Percentiles rank a stretch among this genome's conserved stretches.
phyloP scores from a whole-genome alignment of 2,888 invertebrate species.

The Ditula angustiorana region DNA sequence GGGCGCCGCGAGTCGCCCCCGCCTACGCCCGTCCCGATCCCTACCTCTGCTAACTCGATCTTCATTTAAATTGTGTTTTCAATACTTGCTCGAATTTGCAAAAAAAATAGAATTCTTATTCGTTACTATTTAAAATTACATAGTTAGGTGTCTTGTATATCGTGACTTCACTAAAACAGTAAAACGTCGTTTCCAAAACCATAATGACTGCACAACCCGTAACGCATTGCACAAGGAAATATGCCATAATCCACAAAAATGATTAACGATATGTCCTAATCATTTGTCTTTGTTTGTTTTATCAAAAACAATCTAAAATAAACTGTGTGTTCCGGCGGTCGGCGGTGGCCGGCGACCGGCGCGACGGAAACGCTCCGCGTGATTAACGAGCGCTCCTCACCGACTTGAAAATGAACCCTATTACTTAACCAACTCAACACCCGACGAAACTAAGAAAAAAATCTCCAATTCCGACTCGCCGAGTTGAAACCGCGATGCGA shows the following conservation, averaged over 20 bases:
- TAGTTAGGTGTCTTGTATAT: too few relatives aligned
- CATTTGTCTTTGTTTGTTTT: constrained; percentile 79
- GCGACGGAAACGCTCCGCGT: constrained; percentile 64
- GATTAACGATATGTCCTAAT: constrained; percentile 74
- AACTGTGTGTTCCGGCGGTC: constrained; percentile 70
- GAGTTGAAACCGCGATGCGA: constrained; percentile 26
- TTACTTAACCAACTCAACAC: constrained; percentile 74
- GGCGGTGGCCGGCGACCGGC: constrained; percentile 66
- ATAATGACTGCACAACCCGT: constrained; percentile 26
- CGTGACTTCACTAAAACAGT: not conserved
- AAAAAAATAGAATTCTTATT: not conserved
- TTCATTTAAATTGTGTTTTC: constrained; percentile 27
- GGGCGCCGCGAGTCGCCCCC: not conserved
- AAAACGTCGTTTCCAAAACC: not conserved
- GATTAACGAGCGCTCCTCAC: constrained; percentile 76
- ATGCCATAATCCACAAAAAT: constrained; percentile 66
- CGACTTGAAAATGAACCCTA: constrained; percentile 79
- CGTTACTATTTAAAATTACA: not conserved
- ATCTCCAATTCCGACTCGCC: constrained; percentile 64
- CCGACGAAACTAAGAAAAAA: constrained; percentile 58
- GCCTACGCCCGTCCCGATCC: constrained; percentile 23
- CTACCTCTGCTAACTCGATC: constrained; percentile 36
- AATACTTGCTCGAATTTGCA: constrained; percentile 4
- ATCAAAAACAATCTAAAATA: constrained; percentile 83
- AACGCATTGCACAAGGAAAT: constrained; percentile 56